Percentiles rank a stretch among this genome's conserved stretches.
Evolutionary conservation across 2,113 vertebrate species (phyloP).

Genomic region (Promerops cafer): DNA sequence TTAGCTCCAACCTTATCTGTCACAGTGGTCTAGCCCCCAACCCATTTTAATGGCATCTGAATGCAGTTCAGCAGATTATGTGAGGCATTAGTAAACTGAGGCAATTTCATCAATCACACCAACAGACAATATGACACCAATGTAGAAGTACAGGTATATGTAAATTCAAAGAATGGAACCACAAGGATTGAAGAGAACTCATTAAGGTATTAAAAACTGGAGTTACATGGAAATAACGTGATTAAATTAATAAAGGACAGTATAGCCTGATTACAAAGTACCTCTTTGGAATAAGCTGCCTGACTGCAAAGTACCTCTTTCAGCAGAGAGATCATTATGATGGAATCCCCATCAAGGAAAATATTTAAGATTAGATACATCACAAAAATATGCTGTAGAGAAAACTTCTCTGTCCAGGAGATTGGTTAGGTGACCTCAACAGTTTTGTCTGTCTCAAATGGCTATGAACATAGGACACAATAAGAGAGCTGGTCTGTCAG

Average conservation of each 20-base stretch:
- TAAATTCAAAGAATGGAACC: not conserved
- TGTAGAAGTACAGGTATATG: not conserved
- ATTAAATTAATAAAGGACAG: not conserved
- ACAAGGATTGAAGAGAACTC: not conserved
- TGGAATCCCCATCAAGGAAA: not conserved
- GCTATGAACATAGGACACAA: not conserved
- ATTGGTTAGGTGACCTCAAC: not conserved
- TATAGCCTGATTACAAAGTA: not conserved
- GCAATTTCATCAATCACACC: not conserved
- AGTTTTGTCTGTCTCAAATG: not conserved
- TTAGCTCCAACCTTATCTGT: not conserved
- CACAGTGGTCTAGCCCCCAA: not conserved
- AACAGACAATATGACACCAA: not conserved
- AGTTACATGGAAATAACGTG: not conserved
- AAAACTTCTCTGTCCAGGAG: not conserved
- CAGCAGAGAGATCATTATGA: not conserved
- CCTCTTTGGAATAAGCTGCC: not conserved
- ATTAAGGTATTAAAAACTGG: not conserved
- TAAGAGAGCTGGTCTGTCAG: not conserved
- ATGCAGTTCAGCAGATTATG: not conserved
- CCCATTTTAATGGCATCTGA: not conserved
- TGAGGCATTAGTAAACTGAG: not conserved
- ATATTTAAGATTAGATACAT: not conserved
- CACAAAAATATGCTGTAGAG: not conserved
- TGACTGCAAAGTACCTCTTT: not conserved